These are phyloP conservation scores for Ceratina calcarata DNA, from an alignment of 1,140 invertebrate genomes.

Conservation along the genomic window DNA sequence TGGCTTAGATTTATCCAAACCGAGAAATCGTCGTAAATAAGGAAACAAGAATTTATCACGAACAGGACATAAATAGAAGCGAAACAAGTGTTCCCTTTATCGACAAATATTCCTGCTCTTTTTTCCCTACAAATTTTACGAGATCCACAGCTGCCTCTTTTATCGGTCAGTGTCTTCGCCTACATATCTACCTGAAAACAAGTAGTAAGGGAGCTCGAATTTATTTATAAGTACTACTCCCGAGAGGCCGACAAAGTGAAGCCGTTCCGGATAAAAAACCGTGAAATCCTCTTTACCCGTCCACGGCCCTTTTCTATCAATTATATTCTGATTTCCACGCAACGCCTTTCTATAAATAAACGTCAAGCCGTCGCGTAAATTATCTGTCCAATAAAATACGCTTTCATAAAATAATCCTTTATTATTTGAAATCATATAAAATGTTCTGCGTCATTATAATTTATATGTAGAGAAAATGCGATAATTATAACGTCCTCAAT, in stretches of 20 bases:
- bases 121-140: conserved; percentile 42
- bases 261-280: conserved; percentile 36
- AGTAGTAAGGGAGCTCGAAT: conserved; percentile 39
- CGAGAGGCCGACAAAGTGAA: conserved; percentile 42
- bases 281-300: conserved; percentile 43
- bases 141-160: conserved; percentile 31
- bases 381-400: no score
- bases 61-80: conserved; percentile 51
- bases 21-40: conserved; percentile 31
- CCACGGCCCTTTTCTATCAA: conserved; percentile 40
- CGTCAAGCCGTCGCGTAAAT: no score
- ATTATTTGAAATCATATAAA: no score
- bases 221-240: conserved; percentile 59
- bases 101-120: conserved; percentile 32
- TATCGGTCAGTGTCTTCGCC: conserved; percentile 43
- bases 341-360: not conserved
- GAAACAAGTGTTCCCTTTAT: conserved; percentile 52
- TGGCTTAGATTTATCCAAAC: conserved; percentile 13
- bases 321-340: conserved; percentile 21
- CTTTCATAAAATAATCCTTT: no score
- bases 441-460: no score
- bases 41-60: conserved; percentile 43
- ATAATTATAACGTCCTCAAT: no score
- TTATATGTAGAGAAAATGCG: no score
- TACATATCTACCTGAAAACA: conserved; percentile 44